Percentiles rank a stretch among this genome's conserved stretches.
phyloP scores from a whole-genome alignment of 2,113 vertebrate species.

The Rallus limicola region DNA sequence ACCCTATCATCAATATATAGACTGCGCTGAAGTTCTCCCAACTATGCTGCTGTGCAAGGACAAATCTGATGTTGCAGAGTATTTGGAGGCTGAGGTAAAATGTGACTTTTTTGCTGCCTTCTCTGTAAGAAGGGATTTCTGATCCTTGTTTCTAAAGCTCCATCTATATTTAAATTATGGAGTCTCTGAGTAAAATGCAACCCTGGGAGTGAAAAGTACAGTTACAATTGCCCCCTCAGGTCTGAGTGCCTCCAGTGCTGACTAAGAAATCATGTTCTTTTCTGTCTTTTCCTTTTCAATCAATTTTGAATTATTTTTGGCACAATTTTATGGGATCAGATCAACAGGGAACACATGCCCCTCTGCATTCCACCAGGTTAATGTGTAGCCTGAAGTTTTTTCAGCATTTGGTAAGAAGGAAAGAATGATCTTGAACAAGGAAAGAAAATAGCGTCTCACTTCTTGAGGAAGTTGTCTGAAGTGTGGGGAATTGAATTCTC shows the following conservation, averaged over 20 bases:
- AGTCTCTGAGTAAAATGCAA: background rate
- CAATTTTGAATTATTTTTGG: background rate
- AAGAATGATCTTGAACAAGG: background rate
- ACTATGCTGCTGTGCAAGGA: background rate
- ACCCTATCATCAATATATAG: background rate
- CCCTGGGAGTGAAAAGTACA: background rate
- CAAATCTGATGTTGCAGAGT: background rate
- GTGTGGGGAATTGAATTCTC: background rate
- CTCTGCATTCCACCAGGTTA: background rate
- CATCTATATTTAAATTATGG: background rate
- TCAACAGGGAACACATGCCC: accelerated
- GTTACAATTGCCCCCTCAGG: background rate
- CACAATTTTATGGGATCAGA: background rate
- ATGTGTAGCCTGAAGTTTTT: background rate
- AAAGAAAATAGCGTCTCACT: background rate
- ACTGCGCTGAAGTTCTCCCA: background rate
- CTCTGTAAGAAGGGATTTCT: background rate
- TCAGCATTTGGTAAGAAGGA: background rate
- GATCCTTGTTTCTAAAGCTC: background rate
- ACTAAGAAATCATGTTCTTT: background rate
- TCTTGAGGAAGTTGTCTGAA: background rate
- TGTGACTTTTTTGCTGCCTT: background rate
- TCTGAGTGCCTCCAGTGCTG: background rate
- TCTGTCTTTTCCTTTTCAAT: background rate
- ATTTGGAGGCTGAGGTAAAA: background rate